Percentiles rank a stretch among this genome's conserved stretches.
These are phyloP conservation scores for Caranx melampygus DNA, from an alignment of 2,113 vertebrate genomes.

Conservation along the genomic window DNA sequence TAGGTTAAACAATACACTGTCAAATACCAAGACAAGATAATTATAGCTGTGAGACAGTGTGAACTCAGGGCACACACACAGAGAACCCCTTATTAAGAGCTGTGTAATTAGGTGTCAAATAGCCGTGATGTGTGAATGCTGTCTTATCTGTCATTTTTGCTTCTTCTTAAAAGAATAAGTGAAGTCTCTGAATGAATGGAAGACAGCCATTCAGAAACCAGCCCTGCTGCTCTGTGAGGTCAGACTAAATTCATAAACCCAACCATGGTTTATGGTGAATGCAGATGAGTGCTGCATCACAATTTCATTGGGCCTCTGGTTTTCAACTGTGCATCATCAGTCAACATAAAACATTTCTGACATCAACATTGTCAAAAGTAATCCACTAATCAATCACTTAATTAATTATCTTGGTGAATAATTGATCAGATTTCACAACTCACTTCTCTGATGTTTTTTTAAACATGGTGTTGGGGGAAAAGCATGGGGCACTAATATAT, in stretches of 20 bases:
- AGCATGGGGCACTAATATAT: slow-evolving; percentile 79
- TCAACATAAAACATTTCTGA: slow-evolving; percentile 64
- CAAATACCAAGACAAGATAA: slow-evolving; percentile 83
- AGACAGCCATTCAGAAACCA: slow-evolving; percentile 27
- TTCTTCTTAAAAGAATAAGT: slow-evolving; percentile 42
- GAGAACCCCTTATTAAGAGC: slow-evolving; percentile 84
- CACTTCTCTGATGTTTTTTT: slow-evolving; percentile 79
- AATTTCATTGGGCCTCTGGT: not conserved
- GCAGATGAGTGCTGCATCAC: not conserved
- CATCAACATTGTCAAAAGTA: slow-evolving; percentile 78
- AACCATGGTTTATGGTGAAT: not conserved
- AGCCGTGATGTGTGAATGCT: slow-evolving; percentile 76
- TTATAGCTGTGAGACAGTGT: slow-evolving; percentile 78
- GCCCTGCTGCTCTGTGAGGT: not conserved
- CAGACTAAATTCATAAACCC: not conserved
- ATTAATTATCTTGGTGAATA: slow-evolving; percentile 80
- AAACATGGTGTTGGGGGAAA: slow-evolving; percentile 72
- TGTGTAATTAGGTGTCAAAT: slow-evolving; percentile 82
- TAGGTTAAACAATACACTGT: slow-evolving; percentile 81
- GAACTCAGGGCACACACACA: slow-evolving; percentile 73
- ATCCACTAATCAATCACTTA: slow-evolving; percentile 82
- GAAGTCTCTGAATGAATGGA: not conserved
- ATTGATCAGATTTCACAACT: slow-evolving; percentile 78
- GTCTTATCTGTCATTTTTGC: slow-evolving; percentile 74
- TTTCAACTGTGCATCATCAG: slow-evolving; percentile 27